These are phyloP conservation scores for Trypoxylus dichotomus DNA, from an alignment of 1,140 invertebrate genomes.

Conservation along the genomic window DNA sequence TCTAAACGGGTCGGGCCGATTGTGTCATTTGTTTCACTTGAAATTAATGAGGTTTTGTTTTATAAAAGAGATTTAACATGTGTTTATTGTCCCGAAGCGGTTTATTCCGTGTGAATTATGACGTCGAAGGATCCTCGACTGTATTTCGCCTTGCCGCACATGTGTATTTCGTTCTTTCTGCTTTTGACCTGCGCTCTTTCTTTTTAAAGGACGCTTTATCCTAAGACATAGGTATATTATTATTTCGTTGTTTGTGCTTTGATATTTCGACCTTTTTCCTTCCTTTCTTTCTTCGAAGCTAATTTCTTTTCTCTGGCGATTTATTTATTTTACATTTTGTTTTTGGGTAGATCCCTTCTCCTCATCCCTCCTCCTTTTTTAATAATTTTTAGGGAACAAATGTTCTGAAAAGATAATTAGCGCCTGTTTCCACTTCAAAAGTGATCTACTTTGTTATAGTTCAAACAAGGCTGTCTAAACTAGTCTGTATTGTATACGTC, in stretches of 20 bases:
- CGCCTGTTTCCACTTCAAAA: background rate
- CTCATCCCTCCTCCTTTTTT: background rate
- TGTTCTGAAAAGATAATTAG: background rate
- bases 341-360: background rate
- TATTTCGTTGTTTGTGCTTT: conserved; percentile 14
- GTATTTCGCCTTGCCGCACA: background rate
- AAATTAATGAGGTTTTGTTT: conserved; percentile 53
- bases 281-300: background rate
- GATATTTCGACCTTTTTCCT: background rate
- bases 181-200: background rate
- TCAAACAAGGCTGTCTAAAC: background rate
- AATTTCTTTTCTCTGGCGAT: background rate
- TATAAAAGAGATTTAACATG: conserved; percentile 50
- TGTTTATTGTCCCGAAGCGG: conserved; percentile 46
- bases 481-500: no score
- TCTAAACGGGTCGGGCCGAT: background rate
- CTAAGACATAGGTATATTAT: background rate
- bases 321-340: background rate
- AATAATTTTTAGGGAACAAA: background rate
- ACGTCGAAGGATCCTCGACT: background rate
- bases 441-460: background rate
- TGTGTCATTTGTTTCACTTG: conserved; percentile 47
- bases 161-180: conserved; percentile 9
- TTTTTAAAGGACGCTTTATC: background rate
- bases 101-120: conserved; percentile 27